A percentile compares a stretch with the other conserved stretches of the same genome.
Conservation (phyloP, 92 coral and sea anemone genomes). For the Scolanthus callimorphus region DNA sequence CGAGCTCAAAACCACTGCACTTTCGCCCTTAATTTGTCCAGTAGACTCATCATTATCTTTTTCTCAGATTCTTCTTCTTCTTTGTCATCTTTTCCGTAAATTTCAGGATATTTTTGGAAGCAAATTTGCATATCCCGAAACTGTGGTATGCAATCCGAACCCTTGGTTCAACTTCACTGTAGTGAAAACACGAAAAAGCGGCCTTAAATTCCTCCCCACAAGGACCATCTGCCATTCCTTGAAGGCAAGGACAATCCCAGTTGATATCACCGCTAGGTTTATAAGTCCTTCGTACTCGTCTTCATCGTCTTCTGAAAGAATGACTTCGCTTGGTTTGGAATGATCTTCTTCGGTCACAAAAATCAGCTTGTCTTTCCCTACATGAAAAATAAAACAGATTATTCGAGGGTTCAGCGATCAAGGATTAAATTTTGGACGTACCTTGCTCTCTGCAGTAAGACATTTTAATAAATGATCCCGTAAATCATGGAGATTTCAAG, state of each 20-base stretch:
- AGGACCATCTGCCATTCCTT: conserved; percentile 98
- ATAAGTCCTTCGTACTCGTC: conserved; percentile 92
- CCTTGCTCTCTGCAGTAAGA: conserved; percentile 97
- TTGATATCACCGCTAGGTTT: conserved; percentile 94
- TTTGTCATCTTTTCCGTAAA: conserved; percentile 89
- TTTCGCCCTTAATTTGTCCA: background rate
- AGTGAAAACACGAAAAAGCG: conserved; percentile 96
- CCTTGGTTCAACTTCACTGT: conserved; percentile 90
- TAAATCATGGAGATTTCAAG: background rate
- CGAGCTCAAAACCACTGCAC: background rate
- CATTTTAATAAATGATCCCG: conserved; percentile 27
- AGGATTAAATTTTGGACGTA: conserved; percentile 6
- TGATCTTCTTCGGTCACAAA: conserved; percentile 95
- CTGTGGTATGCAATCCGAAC: conserved; percentile 91
- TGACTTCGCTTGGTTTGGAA: conserved; percentile 56
- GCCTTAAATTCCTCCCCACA: conserved; percentile 92
- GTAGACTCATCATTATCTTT: conserved; percentile 2
- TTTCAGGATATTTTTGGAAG: conserved; percentile 85
- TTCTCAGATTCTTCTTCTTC: conserved; percentile 41
- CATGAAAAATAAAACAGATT: no score
- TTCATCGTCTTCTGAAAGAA: conserved; percentile 75
- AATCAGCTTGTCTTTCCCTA: conserved; percentile 93
- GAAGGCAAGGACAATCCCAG: conserved; percentile 99
- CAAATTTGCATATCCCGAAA: conserved; percentile 96
- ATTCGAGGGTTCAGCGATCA: background rate